Evolutionary conservation across 2,113 vertebrate genomes (phyloP), one percentile per base, ranked within the genome.

Genomic region (Stictonetta naevosa): DNA sequence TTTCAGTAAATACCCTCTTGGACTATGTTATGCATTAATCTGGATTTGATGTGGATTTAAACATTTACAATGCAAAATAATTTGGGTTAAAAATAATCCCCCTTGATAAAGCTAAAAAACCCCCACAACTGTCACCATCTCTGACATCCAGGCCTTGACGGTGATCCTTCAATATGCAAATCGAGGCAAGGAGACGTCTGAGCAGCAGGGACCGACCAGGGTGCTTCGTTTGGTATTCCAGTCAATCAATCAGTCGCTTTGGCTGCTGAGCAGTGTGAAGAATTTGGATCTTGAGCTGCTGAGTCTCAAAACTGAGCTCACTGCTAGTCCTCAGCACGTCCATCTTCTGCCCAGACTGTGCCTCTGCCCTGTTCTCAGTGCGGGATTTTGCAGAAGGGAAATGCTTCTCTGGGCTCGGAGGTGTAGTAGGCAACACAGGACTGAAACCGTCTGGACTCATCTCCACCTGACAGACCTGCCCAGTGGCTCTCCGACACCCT

Each of bases 31-130:
- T 97, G 96, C 95, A 94, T 98, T 99, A 99, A 99, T 98, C 98
- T 98, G 98, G 98, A 98, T 98, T 99, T 99, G 98, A 98, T 98
- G 98, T 99, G 98, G 98, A 99, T 99, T 99, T 99, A 98, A 99
- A 99, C 99, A 99, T 99, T 99, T 99, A 99, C 98, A 98, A 99
- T 99, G 98, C 98, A 98, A 99, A 99, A 99, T 99, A 99, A 99
- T 99, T 98, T 98, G 98, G 98, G 98, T 99, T 99, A 98, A 99
- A 99, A 98, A 98, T 98, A 98, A 98, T 98, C 98, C 97, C 95
- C 96, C 95, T 96, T 97, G 96, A 98, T 98, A 98, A 98, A 97
- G 96, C 97, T 96, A 96, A 94, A 96, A 97, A 93, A 28, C 6
- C 83, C 73, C 93, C 91, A 82, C 97, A 94, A 97, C 97, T 98